Conservation (phyloP, 2,888 invertebrate genomes). For the Phalangium opilio region DNA sequence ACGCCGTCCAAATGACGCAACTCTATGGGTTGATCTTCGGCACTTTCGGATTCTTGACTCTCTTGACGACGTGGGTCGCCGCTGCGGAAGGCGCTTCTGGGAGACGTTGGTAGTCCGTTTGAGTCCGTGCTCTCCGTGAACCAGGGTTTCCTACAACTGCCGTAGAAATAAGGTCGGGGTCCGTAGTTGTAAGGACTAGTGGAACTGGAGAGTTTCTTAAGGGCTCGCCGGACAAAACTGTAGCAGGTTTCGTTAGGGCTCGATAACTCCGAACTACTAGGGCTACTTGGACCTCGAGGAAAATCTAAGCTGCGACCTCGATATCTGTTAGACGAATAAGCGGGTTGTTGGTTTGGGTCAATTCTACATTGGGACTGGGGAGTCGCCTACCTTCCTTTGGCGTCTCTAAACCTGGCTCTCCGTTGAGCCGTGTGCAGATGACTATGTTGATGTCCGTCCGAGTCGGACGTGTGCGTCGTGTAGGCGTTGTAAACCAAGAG, state of each 20-base stretch:
- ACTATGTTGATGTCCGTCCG: conserved; percentile 26
- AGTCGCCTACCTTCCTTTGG: conserved; percentile 7
- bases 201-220: conserved; percentile 36
- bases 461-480: conserved; percentile 37
- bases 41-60: conserved; percentile 35
- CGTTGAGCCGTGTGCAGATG: too few species aligned
- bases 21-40: conserved; percentile 73
- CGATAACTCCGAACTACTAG: conserved; percentile 63
- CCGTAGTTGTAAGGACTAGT: conserved; percentile 1
- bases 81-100: neutral
- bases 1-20: conserved; percentile 51
- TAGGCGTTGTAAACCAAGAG: conserved; percentile 44
- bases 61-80: conserved; percentile 18
- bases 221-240: conserved; percentile 73
- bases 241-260: conserved; percentile 88
- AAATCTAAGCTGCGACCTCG: conserved; percentile 8
- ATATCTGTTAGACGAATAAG: neutral
- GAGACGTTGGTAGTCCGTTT: conserved; percentile 3
- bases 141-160: conserved; percentile 16
- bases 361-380: neutral
- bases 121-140: conserved; percentile 17
- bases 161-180: conserved; percentile 15
- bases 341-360: too few species aligned
- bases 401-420: conserved; percentile 8
- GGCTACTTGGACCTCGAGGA: conserved; percentile 32